Evolutionary conservation across 2,113 vertebrate genomes (phyloP).

Genomic region (Oryzias curvinotus): DNA sequence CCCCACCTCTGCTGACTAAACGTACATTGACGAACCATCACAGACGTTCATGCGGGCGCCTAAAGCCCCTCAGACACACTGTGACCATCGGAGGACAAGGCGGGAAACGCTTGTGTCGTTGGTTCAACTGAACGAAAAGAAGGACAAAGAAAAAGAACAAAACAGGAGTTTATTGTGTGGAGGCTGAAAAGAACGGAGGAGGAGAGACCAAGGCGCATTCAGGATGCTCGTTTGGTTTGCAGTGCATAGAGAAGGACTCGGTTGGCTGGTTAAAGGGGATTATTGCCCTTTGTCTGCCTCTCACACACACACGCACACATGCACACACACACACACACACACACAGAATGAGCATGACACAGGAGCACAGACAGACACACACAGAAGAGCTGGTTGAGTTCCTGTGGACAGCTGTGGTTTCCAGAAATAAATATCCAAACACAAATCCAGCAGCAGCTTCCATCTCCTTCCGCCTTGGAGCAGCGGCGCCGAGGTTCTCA

Average conservation of each 20-base stretch:
- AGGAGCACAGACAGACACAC: constrained; percentile 35
- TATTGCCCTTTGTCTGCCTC: constrained; percentile 68
- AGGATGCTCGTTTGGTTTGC: constrained; percentile 62
- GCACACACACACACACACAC: constrained; percentile 33
- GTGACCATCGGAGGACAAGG: constrained; percentile 1
- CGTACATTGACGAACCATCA: constrained; percentile 2
- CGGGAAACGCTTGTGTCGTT: neutral
- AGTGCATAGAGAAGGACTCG: constrained; percentile 76
- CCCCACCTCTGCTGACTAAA: neutral
- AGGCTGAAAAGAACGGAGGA: constrained; percentile 57
- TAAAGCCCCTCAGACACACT: too few relatives aligned
- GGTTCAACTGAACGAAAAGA: constrained; percentile 8
- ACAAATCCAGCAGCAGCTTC: constrained; percentile 30
- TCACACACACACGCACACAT: constrained; percentile 30
- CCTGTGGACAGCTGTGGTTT: constrained; percentile 24
- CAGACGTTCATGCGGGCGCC: too few relatives aligned
- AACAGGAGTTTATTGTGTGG: constrained; percentile 48
- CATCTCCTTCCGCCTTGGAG: constrained; percentile 10
- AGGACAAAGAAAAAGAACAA: constrained; percentile 42
- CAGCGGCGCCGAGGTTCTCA: constrained; percentile 15
- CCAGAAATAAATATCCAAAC: constrained; percentile 32
- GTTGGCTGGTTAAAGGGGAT: constrained; percentile 38
- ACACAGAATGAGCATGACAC: constrained; percentile 27
- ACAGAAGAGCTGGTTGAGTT: constrained; percentile 41
- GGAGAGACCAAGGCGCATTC: constrained; percentile 64